Base-by-base conservation (phyloP, 2,888 invertebrate species). In the Drosophila tripunctata region DNA sequence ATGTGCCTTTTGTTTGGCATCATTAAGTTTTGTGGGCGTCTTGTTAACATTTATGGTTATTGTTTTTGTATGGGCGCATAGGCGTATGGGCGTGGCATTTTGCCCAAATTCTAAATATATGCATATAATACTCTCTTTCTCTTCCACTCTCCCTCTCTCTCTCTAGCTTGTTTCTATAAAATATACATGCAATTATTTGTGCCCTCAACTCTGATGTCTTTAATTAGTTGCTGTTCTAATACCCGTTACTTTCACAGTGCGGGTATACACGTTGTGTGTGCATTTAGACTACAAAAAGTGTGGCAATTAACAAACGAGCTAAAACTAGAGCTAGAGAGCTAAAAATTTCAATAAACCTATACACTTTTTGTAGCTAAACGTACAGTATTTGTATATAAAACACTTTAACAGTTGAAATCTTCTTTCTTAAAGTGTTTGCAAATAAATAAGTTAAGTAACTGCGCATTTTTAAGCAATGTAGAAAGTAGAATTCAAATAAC, bases 11-110 rank as follows among this genome's bases (percentile, higher is more conserved):
- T 67, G 79, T 75, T 82, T 75, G 75, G 79, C 86, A 82, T 87
- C 88, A 87, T 81, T 81, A 85, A 85, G 86, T 85, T 58, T 66
- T 77, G 73, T 65, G 70, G 61, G 44, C 66, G 64, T 55, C 88
- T 72, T 85, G 81, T 82, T 87, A 85, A 85, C 88, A 82, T 82
- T 82, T 82, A 82, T 82, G 81, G 69, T 66, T 86, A 87, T 82
- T 82, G 88, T 64, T 63, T 61, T 71, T 66, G 38, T 48, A 33
- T 55, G 60, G 55, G 65, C 71, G 52, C 43, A 2, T 10, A 10
- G n/a, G 8, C 3, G 3, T 1, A 10, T 40, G 40, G 58, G 58
- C 43, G 58, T 51, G 58, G 35, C 41, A 33, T 60, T n/a, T n/a
- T 60, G 50, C 15, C 21, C 43, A 17, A 17, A 48, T 70, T 62